Base-by-base conservation (phyloP, 1,140 invertebrate species). In the Antheraea pernyi region DNA sequence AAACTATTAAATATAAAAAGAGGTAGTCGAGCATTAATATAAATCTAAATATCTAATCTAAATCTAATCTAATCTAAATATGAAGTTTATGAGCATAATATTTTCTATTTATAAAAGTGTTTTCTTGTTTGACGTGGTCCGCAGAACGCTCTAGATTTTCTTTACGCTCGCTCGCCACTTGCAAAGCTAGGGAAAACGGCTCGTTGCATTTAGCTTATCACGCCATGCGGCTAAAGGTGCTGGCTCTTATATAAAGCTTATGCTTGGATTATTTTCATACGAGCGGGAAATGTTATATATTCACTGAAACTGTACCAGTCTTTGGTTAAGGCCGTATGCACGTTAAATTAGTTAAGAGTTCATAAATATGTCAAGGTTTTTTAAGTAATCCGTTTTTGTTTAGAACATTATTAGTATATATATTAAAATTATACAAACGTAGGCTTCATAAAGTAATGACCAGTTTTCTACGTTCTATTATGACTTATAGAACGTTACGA, bases 141-240 rank as follows among this genome's bases (percentile, higher is more conserved):
- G 42, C 36, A 53, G 36, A 7, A 11, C 37, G 37, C 19, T 61
- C 30, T 36, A 61, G 19, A 36, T 67, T 67, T 67, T 30, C 60
- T 61, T 53, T 68, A 63, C 65, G 65, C 7, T 65, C 70, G 71
- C 67, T 53, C 46, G 46, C 46, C 46, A 53, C 46, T 71, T 68
- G 68, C 65, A 74, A 75, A 72, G 66, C 70, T 53, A 72, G 60
- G 64, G 67, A 74, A 59, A 71, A 75, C 70, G 75, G 71, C 64
- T 72, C 70, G 68, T 64, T 75, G 75, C 73, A 65, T 78, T 71
- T 71, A 68, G 71, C 73, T 75, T 75, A 64, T 73, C 70, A 70
- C 70, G 69, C 69, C 59, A 68, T 42, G 39, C 59, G 39, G 61
- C 70, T 69, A 62, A 65, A 72, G 67, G 65, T 48, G 66, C 70